Evolutionary conservation across 2,113 vertebrate genomes (phyloP).

Genomic region (Telmatochromis brachygnathus): DNA sequence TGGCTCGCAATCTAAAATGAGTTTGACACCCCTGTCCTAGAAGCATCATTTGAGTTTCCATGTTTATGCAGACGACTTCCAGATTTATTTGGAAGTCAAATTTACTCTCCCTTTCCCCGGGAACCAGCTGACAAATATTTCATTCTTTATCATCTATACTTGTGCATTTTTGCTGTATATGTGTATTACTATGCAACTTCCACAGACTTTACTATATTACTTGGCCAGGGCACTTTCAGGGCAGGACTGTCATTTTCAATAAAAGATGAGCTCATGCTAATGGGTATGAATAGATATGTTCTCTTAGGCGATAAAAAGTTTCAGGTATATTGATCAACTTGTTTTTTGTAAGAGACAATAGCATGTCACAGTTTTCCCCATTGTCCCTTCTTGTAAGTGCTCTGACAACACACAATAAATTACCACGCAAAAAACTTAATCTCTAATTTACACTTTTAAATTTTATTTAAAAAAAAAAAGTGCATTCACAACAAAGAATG

Average conservation of each 20-base stretch:
- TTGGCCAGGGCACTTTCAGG: not conserved
- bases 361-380: not conserved
- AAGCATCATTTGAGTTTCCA: not conserved
- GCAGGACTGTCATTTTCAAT: not conserved
- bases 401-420: not conserved
- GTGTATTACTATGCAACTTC: not conserved
- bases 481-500: constrained; percentile 26
- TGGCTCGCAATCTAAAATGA: not conserved
- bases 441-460: constrained; percentile 10
- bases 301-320: not conserved
- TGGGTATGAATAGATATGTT: not conserved
- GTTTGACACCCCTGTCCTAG: not conserved
- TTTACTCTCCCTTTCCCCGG: accelerated
- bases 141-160: not conserved
- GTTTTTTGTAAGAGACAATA: not conserved
- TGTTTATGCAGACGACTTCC: not conserved
- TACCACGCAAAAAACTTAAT: not conserved
- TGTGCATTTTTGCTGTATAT: not conserved
- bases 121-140: not conserved
- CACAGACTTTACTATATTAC: not conserved
- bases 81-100: not conserved
- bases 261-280: not conserved
- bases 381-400: not conserved
- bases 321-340: not conserved
- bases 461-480: constrained; percentile 37